Conservation (phyloP, 2,888 invertebrate species). For the Aleiodes leptofemur region DNA sequence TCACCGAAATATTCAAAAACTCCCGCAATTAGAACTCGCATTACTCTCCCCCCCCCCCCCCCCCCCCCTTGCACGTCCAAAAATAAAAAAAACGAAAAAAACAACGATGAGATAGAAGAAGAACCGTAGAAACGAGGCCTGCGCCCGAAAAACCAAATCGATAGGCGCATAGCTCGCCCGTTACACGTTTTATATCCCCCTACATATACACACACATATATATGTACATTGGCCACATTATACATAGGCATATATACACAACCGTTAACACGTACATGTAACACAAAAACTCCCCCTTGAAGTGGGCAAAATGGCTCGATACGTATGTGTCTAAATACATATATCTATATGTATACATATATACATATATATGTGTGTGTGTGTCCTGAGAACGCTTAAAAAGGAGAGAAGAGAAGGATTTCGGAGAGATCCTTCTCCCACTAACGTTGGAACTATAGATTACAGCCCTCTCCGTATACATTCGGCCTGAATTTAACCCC, state of each 20-base stretch:
- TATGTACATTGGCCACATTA: slow-evolving; percentile 48
- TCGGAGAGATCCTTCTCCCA: slow-evolving; percentile 36
- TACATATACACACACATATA: slow-evolving; percentile 50
- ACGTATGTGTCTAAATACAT: slow-evolving; percentile 14
- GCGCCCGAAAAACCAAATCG: slow-evolving; percentile 74
- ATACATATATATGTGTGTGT: slow-evolving; percentile 29
- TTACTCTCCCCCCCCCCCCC: slow-evolving; percentile 15
- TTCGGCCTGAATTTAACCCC: slow-evolving; percentile 70
- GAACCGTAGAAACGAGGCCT: slow-evolving; percentile 68
- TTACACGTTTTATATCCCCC: slow-evolving; percentile 43
- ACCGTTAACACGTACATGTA: slow-evolving; percentile 53
- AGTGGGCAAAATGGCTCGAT: slow-evolving; percentile 8
- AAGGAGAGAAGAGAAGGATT: slow-evolving; percentile 41
- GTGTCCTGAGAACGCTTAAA: slow-evolving; percentile 37
- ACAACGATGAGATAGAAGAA: background rate
- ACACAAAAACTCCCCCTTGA: slow-evolving; percentile 28
- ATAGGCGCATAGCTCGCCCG: slow-evolving; percentile 71
- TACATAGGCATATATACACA: slow-evolving; percentile 50
- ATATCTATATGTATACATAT: too few relatives aligned
- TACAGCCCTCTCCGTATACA: slow-evolving; percentile 68
- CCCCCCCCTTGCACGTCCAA: too few relatives aligned
- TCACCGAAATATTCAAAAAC: slow-evolving; percentile 5
- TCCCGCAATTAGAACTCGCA: slow-evolving; percentile 31
- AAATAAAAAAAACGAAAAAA: background rate
- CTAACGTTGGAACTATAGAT: slow-evolving; percentile 58